Conservation (phyloP, 2,797 vertebrate genomes). For the Setipinna tenuifilis region DNA sequence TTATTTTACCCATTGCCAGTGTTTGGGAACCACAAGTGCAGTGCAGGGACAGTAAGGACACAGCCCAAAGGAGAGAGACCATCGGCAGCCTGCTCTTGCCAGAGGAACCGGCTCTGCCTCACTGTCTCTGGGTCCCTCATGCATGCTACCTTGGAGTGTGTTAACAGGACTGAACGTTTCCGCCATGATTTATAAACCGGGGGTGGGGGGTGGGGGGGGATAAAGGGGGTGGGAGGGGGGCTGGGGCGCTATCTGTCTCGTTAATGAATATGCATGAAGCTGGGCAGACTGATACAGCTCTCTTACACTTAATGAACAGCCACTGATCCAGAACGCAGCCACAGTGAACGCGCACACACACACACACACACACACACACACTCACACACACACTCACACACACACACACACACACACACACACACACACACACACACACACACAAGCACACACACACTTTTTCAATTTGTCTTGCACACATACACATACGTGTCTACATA, state of each 20-base stretch:
- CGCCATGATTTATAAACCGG: background rate
- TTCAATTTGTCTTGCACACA: background rate
- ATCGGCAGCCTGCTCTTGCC: background rate
- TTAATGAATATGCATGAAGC: slow-evolving; percentile 7
- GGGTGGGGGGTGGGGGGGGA: too few species aligned
- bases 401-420: background rate
- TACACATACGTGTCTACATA: background rate
- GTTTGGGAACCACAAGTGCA: background rate
- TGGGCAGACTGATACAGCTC: background rate
- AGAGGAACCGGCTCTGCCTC: slow-evolving; percentile 34
- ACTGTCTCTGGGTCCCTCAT: slow-evolving; percentile 52
- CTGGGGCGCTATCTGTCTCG: background rate
- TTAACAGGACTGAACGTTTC: background rate
- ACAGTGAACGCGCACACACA: slow-evolving; percentile 29
- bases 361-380: slow-evolving; percentile 29
- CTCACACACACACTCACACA: slow-evolving; percentile 25
- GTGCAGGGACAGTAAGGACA: too few species aligned
- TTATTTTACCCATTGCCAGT: background rate
- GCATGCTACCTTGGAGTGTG: slow-evolving; percentile 10
- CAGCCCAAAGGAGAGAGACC: background rate
- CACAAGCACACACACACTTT: slow-evolving; percentile 30
- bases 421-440: too few species aligned
- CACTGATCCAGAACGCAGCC: background rate
- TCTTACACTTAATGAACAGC: background rate
- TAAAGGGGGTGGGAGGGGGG: too few species aligned